phyloP scores from a whole-genome alignment of 1,140 invertebrate genomes.

The Drosophila azteca region DNA sequence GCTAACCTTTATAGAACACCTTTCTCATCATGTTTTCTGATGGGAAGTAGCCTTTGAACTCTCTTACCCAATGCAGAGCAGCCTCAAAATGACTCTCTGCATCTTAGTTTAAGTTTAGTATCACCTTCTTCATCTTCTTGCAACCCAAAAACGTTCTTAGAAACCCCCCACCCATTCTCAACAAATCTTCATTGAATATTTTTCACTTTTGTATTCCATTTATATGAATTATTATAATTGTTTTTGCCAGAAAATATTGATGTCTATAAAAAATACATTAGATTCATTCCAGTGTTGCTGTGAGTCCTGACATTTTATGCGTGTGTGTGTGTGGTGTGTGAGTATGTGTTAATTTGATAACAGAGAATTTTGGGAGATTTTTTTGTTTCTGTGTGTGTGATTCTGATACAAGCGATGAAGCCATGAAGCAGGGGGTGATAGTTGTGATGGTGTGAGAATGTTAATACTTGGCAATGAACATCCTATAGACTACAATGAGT shows the following conservation, averaged over 20 bases:
- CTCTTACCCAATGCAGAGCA: too few relatives aligned
- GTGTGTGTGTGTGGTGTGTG: not conserved
- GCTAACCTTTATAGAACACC: too few relatives aligned
- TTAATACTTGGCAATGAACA: slow-evolving; percentile 59
- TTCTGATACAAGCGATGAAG: slow-evolving; percentile 11
- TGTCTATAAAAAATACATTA: slow-evolving; percentile 46
- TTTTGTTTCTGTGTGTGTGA: not conserved
- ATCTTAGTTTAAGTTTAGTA: too few relatives aligned
- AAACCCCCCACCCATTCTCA: too few relatives aligned
- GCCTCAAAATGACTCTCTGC: too few relatives aligned
- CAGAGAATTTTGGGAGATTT: slow-evolving; percentile 37
- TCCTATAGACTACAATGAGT: slow-evolving; percentile 32
- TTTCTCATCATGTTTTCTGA: too few relatives aligned
- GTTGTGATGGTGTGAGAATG: too few relatives aligned
- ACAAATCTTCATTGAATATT: not conserved
- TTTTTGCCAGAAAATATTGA: slow-evolving; percentile 31
- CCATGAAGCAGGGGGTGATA: slow-evolving; percentile 2
- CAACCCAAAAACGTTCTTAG: too few relatives aligned
- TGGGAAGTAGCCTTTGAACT: too few relatives aligned
- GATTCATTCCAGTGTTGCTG: slow-evolving; percentile 1
- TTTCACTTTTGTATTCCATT: slow-evolving; percentile 32
- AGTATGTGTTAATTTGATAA: slow-evolving; percentile 19
- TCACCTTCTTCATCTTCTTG: not conserved
- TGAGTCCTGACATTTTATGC: not conserved
- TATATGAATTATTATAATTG: slow-evolving; percentile 19